Evolutionary conservation across 2,113 vertebrate genomes (phyloP).

Genomic region (Equus przewalskii): DNA sequence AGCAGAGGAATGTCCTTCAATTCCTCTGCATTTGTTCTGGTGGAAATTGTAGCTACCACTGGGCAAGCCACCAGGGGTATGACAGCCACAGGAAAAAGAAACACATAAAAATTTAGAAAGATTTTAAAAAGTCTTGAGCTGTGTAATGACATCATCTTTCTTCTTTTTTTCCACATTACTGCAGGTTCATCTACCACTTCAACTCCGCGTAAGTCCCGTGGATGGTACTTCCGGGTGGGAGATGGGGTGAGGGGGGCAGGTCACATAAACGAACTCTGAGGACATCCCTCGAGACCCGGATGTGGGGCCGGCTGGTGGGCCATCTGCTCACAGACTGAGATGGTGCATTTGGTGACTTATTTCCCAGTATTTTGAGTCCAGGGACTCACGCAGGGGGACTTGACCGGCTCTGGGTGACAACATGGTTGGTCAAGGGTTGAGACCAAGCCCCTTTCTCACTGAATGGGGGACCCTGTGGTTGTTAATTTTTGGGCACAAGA

Average conservation of each 20-base stretch:
- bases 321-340: accelerated
- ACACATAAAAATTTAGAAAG: too few relatives aligned
- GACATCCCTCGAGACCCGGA: not conserved
- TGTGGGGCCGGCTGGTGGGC: accelerated
- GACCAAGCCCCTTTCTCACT: not conserved
- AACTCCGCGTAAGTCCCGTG: not conserved
- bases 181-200: accelerated
- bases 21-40: accelerated
- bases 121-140: accelerated
- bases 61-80: accelerated
- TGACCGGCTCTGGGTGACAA: not conserved
- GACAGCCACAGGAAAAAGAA: not conserved
- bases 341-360: not conserved
- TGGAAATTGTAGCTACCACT: accelerated
- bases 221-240: accelerated
- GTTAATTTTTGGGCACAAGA: not conserved
- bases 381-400: not conserved
- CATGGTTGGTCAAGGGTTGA: not conserved
- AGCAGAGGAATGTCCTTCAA: accelerated
- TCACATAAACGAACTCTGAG: too few relatives aligned
- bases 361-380: not conserved
- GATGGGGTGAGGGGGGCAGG: accelerated
- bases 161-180: accelerated
- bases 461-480: not conserved
- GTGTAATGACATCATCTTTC: accelerated